Percentiles rank a stretch among this genome's conserved stretches.
These are phyloP conservation scores for Eulemur macaco DNA, from an alignment of 2,113 vertebrate species.

Conservation along the genomic window DNA sequence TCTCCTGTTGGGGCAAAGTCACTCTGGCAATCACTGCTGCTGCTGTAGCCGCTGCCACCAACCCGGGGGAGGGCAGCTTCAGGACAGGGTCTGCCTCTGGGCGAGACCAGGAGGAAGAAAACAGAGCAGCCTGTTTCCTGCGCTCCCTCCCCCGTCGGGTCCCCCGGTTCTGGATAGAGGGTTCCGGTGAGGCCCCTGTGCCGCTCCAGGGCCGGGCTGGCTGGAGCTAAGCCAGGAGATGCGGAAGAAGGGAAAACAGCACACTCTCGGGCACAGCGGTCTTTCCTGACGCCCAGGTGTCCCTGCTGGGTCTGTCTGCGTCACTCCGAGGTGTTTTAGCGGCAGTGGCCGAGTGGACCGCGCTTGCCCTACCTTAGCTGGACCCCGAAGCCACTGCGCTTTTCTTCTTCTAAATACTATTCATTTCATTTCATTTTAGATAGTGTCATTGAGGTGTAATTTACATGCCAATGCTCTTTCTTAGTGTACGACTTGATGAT, in stretches of 20 bases:
- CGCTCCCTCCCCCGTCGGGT: too few relatives aligned
- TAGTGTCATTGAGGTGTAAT: neutral
- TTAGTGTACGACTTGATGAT: too few relatives aligned
- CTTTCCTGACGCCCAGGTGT: neutral
- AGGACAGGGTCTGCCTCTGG: neutral
- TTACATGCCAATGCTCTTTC: too few relatives aligned
- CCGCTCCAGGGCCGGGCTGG: neutral
- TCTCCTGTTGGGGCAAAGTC: neutral
- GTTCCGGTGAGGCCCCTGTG: neutral
- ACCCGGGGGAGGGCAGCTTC: neutral
- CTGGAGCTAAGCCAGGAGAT: too few relatives aligned
- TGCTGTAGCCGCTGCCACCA: neutral
- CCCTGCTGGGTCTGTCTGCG: neutral
- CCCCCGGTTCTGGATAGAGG: neutral
- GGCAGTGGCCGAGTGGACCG: neutral
- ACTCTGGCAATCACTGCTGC: neutral
- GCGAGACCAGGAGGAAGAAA: neutral
- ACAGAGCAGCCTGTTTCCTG: too few relatives aligned
- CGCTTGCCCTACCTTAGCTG: neutral
- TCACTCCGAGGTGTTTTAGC: neutral
- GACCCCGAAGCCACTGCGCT: neutral
- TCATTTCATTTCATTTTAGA: neutral
- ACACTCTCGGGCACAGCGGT: rapidly evolving
- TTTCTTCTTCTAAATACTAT: neutral
- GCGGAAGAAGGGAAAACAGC: neutral